phyloP scores from a whole-genome alignment of 2,113 vertebrate genomes.

The Ramphastos sulfuratus region DNA sequence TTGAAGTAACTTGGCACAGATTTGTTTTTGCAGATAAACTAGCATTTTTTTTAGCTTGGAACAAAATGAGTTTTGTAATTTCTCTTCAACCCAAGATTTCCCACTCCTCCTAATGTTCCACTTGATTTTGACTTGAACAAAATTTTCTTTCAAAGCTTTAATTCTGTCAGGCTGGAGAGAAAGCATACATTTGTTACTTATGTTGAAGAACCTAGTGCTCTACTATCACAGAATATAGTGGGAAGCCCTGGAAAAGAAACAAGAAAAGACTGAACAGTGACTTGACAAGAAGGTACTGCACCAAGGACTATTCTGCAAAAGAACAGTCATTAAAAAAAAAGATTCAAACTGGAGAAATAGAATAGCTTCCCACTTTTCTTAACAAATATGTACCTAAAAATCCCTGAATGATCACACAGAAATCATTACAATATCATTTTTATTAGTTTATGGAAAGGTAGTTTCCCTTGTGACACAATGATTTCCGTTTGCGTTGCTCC shows the following conservation, averaged over 20 bases:
- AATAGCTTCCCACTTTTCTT: neutral
- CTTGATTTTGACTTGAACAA: neutral
- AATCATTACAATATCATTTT: neutral
- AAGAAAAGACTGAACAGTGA: neutral
- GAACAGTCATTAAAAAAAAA: neutral
- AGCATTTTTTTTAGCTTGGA: neutral
- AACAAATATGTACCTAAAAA: slow-evolving; percentile 7
- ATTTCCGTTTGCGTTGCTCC: neutral
- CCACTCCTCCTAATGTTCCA: neutral
- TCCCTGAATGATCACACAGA: neutral
- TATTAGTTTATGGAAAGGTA: slow-evolving; percentile 7
- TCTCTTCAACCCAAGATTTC: neutral
- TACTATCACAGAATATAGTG: neutral
- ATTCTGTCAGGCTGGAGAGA: slow-evolving; percentile 1
- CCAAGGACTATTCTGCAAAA: neutral
- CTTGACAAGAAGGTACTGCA: neutral
- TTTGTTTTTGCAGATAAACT: neutral
- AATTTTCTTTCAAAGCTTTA: neutral
- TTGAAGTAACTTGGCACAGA: neutral
- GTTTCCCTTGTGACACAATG: neutral
- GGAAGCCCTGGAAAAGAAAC: neutral
- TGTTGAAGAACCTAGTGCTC: neutral
- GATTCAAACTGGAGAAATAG: neutral
- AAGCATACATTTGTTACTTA: slow-evolving; percentile 1
- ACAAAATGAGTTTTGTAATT: neutral